Conservation (phyloP, 2,113 vertebrate genomes). For the Turdus rufiventris region DNA sequence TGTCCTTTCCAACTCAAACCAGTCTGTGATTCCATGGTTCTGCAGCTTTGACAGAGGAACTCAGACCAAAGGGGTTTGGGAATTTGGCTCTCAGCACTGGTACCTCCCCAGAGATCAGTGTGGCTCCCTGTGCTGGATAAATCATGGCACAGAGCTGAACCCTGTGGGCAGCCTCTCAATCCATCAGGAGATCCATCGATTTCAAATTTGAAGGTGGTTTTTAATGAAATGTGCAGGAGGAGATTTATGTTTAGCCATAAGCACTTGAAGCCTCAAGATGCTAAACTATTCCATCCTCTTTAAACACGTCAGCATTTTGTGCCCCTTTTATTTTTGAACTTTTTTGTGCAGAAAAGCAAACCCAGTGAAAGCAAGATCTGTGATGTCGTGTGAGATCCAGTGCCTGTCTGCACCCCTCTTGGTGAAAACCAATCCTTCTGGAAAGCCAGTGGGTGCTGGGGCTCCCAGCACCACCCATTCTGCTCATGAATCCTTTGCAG, state of each 20-base stretch:
- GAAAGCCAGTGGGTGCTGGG: not conserved
- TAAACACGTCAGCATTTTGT: not conserved
- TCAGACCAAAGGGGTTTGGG: not conserved
- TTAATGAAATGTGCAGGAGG: not conserved
- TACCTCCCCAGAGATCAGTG: rapidly evolving
- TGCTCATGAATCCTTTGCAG: not conserved
- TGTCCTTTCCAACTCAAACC: not conserved
- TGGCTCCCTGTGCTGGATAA: not conserved
- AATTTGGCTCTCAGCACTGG: rapidly evolving
- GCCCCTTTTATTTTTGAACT: not conserved
- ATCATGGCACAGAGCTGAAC: rapidly evolving
- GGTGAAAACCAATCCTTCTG: not conserved
- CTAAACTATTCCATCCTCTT: not conserved
- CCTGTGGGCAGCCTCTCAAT: not conserved
- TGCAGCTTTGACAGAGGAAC: not conserved
- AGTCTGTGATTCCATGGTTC: not conserved
- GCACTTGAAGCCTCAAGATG: not conserved
- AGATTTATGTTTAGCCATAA: not conserved
- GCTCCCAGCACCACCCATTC: not conserved
- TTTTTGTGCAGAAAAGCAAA: not conserved
- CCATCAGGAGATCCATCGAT: not conserved
- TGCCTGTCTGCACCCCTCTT: not conserved
- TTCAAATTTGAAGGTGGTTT: rapidly evolving
- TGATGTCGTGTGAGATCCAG: not conserved
- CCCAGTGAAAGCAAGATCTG: not conserved